Base-by-base conservation (phyloP, 2,113 vertebrate genomes). In the Pandion haliaetus region DNA sequence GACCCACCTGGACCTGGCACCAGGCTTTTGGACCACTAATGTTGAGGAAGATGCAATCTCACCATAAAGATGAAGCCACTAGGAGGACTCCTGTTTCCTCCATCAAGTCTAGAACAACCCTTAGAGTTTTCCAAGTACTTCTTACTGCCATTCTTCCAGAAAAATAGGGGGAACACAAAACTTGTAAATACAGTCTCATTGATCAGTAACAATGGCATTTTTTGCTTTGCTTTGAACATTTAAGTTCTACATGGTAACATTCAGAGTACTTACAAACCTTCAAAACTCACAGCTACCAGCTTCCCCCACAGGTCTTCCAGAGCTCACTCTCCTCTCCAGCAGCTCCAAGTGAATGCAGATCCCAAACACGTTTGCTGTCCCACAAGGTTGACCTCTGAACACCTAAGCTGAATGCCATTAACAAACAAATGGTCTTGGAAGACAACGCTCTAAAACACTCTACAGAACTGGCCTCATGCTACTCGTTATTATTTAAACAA, bases 1-100 rank as follows among this genome's bases (percentile, higher is more conserved):
- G 26, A 23, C 26, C 14, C 29, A 29, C 6, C 0, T 1, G 2
- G 40, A 40, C 8, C 11, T 44, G 26, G 11, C 14, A 71, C 14
- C 32, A 58, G n/a, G 18, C 5, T 89, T 83, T 80, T 42, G 19
- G n/a, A 66, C 16, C n/a, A 32, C 34, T 44, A 40, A 9, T 44
- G 18, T 38, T 66, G 44, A 38, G 45, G 45, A 65, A 94, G 20
- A 32, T 70, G 54, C 31, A 36, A 32, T 57, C 50, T 81, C 49
- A 73, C 36, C 31, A n/a, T n/a, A 42, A 65, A 66, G 20, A 38
- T 47, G 25, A 86, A 61, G 26, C 17, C 52, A 29, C 6, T 83
- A 17, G 26, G 34, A 70, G 12, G 19, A 40, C 5, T 63, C 20
- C 2, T 1, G 5, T 45, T 61, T 95, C 23, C 13, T 83, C 32